Percentiles rank a stretch among this genome's conserved stretches.
phyloP scores from a whole-genome alignment of 1,140 invertebrate species.

The Macrobrachium rosenbergii region DNA sequence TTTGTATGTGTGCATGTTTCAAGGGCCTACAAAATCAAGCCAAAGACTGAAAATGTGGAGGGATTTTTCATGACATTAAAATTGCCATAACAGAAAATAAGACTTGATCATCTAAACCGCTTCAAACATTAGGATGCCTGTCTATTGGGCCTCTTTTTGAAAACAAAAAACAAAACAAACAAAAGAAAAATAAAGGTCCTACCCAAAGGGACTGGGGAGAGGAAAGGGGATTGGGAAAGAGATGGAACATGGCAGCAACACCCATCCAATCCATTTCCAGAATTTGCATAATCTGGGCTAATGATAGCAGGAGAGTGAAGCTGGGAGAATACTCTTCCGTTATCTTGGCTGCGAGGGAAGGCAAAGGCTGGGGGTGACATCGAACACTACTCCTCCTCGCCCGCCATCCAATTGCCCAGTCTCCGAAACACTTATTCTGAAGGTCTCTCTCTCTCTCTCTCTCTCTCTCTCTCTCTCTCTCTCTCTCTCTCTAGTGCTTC shows the following conservation, averaged over 20 bases:
- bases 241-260: neutral
- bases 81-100: no score
- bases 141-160: neutral
- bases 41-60: no score
- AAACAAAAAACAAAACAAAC: no score
- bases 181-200: neutral
- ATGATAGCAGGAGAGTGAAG: conserved; percentile 32
- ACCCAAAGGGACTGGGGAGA: neutral
- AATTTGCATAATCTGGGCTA: conserved; percentile 51
- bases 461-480: neutral
- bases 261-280: conserved; percentile 28
- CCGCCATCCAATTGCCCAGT: no score
- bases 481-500: neutral
- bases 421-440: neutral
- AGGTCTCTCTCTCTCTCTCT: neutral
- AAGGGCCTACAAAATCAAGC: no score
- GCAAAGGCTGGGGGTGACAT: neutral
- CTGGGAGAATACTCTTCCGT: neutral
- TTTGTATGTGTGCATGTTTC: no score
- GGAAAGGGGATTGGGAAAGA: no score
- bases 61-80: no score
- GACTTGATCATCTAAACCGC: no score
- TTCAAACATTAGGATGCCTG: no score
- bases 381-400: neutral
- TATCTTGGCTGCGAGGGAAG: conserved; percentile 12